These are phyloP conservation scores for Tachyglossus aculeatus DNA, from an alignment of 2,797 vertebrate species.

Conservation along the genomic window DNA sequence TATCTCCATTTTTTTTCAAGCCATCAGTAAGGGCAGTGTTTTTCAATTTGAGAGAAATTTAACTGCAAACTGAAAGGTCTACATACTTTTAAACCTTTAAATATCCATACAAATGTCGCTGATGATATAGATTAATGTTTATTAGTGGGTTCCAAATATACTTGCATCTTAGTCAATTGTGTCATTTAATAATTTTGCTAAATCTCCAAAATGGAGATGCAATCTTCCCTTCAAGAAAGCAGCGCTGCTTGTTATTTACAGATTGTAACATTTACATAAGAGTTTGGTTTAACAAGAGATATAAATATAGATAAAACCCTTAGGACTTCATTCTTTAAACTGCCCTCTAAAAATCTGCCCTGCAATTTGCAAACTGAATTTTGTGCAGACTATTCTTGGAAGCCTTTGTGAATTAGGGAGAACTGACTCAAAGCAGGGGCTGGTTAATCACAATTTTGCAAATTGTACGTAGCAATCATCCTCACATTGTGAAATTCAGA, in stretches of 20 bases:
- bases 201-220: constrained; percentile 76
- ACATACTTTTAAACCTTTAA: constrained; percentile 66
- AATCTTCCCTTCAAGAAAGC: constrained; percentile 75
- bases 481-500: constrained; percentile 80
- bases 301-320: constrained; percentile 83
- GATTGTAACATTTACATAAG: constrained; percentile 82
- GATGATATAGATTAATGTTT: constrained; percentile 61
- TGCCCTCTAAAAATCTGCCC: constrained; percentile 81
- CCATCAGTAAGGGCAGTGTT: constrained; percentile 65
- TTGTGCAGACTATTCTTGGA: constrained; percentile 80
- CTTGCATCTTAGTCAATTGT: constrained; percentile 70
- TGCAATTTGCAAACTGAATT: constrained; percentile 81
- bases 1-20: constrained; percentile 60
- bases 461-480: constrained; percentile 83
- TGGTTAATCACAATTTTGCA: constrained; percentile 82
- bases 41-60: constrained; percentile 70
- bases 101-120: constrained; percentile 65
- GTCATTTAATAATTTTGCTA: constrained; percentile 78
- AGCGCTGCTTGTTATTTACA: constrained; percentile 76
- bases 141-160: constrained; percentile 69
- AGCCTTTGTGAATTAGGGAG: constrained; percentile 78
- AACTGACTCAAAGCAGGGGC: constrained; percentile 78
- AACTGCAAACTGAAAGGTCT: constrained; percentile 67
- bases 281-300: constrained; percentile 80
- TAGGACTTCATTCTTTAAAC: constrained; percentile 80